Conservation (phyloP, 2,113 vertebrate species). For the Gymnocephalus cernua region DNA sequence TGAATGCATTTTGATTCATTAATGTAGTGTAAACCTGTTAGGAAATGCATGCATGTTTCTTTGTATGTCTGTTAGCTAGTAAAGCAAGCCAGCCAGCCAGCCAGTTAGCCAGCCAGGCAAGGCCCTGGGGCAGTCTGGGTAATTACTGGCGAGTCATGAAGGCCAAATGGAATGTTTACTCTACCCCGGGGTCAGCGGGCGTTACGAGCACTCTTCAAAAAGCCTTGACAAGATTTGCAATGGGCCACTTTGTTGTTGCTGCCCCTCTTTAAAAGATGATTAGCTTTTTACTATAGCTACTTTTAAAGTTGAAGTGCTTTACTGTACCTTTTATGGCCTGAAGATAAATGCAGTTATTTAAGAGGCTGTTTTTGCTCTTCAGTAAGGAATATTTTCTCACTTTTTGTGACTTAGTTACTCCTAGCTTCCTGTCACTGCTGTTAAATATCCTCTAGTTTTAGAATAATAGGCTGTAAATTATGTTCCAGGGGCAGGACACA, state of each 20-base stretch:
- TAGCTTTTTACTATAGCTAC: constrained; percentile 36
- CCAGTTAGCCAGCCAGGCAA: constrained; percentile 35
- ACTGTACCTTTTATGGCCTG: constrained; percentile 28
- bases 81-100: constrained; percentile 62
- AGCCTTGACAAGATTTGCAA: constrained; percentile 72
- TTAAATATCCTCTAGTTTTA: constrained; percentile 38
- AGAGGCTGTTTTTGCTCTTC: constrained; percentile 3
- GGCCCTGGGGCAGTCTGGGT: constrained; percentile 79
- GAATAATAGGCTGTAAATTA: constrained; percentile 62
- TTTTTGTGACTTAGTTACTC: neutral
- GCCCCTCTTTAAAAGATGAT: constrained; percentile 66
- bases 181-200: constrained; percentile 77
- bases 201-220: constrained; percentile 69
- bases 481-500: constrained; percentile 40
- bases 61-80: constrained; percentile 69
- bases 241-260: constrained; percentile 73
- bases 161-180: constrained; percentile 85
- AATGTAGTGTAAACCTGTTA: constrained; percentile 54
- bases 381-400: neutral
- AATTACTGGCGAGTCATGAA: constrained; percentile 84
- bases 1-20: constrained; percentile 48
- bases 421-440: constrained; percentile 16
- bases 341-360: neutral
- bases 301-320: constrained; percentile 31
- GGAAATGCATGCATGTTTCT: constrained; percentile 67